phyloP scores from a whole-genome alignment of 2,797 vertebrate species.

The Chiroxiphia lanceolata region DNA sequence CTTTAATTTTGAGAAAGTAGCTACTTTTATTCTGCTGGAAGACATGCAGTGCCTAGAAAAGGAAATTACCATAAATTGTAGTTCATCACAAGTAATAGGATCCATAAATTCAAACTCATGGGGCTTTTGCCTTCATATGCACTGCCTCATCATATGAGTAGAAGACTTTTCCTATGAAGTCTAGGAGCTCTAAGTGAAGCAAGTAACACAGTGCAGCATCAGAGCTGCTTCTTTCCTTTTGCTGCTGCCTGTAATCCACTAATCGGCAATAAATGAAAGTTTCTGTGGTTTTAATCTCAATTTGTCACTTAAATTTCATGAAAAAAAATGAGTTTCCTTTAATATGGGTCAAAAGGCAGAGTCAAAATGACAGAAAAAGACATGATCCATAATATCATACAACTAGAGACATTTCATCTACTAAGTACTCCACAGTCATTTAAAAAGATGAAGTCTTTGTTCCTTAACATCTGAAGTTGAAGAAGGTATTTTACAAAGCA shows the following conservation, averaged over 20 bases:
- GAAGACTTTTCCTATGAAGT: background rate
- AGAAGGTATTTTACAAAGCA: background rate
- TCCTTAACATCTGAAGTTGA: background rate
- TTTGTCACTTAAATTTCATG: background rate
- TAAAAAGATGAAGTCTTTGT: background rate
- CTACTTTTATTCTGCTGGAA: background rate
- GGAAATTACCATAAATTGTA: background rate
- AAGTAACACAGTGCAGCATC: background rate
- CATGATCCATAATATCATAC: background rate
- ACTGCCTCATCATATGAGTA: background rate
- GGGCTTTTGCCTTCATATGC: background rate
- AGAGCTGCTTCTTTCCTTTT: background rate
- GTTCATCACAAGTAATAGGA: background rate
- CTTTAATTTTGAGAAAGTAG: slow-evolving; percentile 22
- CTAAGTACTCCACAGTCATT: background rate
- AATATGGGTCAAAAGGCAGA: background rate
- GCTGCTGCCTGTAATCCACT: background rate
- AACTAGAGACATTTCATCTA: background rate
- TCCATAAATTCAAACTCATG: background rate
- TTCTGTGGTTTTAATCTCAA: background rate
- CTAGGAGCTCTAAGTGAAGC: background rate
- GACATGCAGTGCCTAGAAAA: background rate
- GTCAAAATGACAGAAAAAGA: background rate
- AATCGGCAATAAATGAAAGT: background rate
- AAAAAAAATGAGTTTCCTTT: background rate